Conservation (phyloP, 1,140 invertebrate genomes). For the Delia radicum region DNA sequence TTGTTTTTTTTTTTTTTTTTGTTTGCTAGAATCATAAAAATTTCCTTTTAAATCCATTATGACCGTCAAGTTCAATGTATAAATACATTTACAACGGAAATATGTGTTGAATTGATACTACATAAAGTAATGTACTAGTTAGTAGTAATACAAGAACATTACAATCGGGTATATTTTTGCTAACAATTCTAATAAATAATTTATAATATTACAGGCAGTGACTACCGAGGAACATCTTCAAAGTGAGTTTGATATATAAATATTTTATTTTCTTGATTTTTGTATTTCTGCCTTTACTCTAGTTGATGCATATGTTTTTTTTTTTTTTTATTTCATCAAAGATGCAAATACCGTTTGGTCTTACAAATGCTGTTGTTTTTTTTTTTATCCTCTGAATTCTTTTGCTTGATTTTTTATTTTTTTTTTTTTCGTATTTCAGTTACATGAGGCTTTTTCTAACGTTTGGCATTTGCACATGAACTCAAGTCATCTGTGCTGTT, state of each 20-base stretch:
- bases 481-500: not conserved
- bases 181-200: not conserved
- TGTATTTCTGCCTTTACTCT: not conserved
- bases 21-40: not conserved
- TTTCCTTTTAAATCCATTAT: not conserved
- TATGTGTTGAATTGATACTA: not conserved
- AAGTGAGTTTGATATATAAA: slow-evolving; percentile 1
- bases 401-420: not conserved
- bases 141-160: not conserved
- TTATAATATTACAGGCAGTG: not conserved
- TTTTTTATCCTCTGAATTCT: not conserved
- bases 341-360: slow-evolving; percentile 14
- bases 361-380: not conserved
- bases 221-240: not conserved
- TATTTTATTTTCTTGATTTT: slow-evolving; percentile 14
- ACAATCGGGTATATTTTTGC: not conserved
- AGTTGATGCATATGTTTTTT: not conserved
- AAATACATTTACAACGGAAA: not conserved
- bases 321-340: slow-evolving; percentile 12
- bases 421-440: not conserved
- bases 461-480: slow-evolving; percentile 8
- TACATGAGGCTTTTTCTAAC: not conserved
- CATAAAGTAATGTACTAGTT: no score
- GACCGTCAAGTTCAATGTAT: slow-evolving; percentile 11
- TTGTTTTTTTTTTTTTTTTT: no score